Evolutionary conservation across 2,888 invertebrate genomes (phyloP), one percentile per base, ranked within the genome.

Genomic region (Coremacera marginata): DNA sequence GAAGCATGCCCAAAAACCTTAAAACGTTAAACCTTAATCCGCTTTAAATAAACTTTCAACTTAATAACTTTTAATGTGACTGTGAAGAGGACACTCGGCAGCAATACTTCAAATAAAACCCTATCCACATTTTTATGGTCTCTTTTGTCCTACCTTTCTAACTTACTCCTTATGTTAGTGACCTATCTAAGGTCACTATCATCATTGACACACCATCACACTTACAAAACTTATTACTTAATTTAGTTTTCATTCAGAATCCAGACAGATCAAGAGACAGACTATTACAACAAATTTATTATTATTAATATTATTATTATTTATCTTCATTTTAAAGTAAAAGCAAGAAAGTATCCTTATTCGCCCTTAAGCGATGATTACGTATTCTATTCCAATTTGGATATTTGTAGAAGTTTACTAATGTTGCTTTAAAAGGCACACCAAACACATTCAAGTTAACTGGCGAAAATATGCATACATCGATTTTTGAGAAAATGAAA

Each of bases 211-310:
- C 81, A 80, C 79, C 82, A 80, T 8, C 44, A 9, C 49, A 27
- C 19, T 16, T 27, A 62, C 49, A 63, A 85, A 85, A 85, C 84
- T 85, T 86, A 84, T 85, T 85, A 86, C 86, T 85, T 85, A 84
- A 86, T 85, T 85, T 84, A 84, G 84, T 83, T 84, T 79, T 80
- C 80, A 76, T 67, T 65, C 78, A 79, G 55, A 76, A 73, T 73
- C 72, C 52, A 77, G 76, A 62, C 22, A 44, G 75, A 37, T 73
- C 68, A 5, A 68, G 49, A 52, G 73, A 67, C 75, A 67, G 57
- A 55, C 70, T 37, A 73, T 60, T n/a, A 34, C 31, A 57, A 70
- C 70, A 78, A 82, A 84, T 84, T 84, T 85, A 84, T 83, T 84
- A 84, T 84, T 81, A 81, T 82, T 44, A 44, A 83, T 85, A 84